A percentile compares a stretch with the other conserved stretches of the same genome.
Evolutionary conservation across 2,888 invertebrate species (phyloP).

Genomic region (Itoplectis maculator): DNA sequence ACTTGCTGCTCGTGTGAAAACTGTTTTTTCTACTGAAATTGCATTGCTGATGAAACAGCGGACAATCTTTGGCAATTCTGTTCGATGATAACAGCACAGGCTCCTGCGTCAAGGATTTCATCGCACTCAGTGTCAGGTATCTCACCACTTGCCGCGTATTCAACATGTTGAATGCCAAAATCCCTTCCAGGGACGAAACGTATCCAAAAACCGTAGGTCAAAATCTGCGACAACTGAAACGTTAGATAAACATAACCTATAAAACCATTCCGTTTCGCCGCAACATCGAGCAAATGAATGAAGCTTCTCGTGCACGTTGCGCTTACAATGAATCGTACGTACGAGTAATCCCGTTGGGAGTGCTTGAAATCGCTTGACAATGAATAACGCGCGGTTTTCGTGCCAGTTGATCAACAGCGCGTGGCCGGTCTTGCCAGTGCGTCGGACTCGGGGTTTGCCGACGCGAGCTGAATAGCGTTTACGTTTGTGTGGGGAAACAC

Average conservation of each 20-base stretch:
- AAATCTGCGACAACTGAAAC: conserved; percentile 1
- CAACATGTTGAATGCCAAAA: conserved; percentile 35
- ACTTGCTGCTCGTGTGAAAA: conserved; percentile 32
- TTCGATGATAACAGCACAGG: background rate
- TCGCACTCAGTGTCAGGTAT: background rate
- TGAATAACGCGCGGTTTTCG: background rate
- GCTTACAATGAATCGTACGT: conserved; percentile 3
- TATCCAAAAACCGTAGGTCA: conserved; percentile 1
- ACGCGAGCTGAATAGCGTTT: background rate
- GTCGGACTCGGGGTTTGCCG: background rate
- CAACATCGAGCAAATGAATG: background rate
- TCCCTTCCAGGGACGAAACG: background rate
- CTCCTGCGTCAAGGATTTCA: conserved; percentile 4
- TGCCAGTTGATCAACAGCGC: background rate
- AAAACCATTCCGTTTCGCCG: background rate
- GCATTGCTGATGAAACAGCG: conserved; percentile 13
- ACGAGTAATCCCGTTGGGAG: background rate
- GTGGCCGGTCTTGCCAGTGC: background rate
- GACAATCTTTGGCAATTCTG: background rate
- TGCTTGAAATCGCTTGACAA: background rate
- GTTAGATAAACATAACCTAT: conserved; percentile 17
- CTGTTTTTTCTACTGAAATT: background rate
- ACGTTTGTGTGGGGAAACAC: background rate
- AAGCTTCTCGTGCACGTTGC: background rate
- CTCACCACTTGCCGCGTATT: conserved; percentile 38